These are phyloP conservation scores for Trissonchulus latispiculum DNA, from an alignment of 2,888 invertebrate species.

Conservation along the genomic window DNA sequence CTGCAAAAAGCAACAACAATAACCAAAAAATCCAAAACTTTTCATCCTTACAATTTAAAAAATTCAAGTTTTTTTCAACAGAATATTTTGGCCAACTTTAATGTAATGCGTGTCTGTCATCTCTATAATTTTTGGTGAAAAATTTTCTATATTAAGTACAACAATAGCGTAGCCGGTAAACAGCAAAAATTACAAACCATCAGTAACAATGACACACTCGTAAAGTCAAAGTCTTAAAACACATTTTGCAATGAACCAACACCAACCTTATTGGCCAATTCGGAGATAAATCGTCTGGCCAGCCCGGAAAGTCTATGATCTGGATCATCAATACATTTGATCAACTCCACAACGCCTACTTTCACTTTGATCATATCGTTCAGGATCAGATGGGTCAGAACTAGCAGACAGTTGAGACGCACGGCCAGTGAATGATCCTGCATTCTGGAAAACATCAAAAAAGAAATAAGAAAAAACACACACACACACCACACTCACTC, in stretches of 20 bases:
- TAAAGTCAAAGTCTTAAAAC: not conserved
- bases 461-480: too few species aligned
- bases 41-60: too few species aligned
- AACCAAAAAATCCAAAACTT: constrained; percentile 11
- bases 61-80: too few species aligned
- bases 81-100: constrained; percentile 10
- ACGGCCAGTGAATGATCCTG: constrained; percentile 64
- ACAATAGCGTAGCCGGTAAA: too few species aligned
- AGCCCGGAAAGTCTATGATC: constrained; percentile 53
- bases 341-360: constrained; percentile 73
- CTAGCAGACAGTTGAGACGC: constrained; percentile 68
- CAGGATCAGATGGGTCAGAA: constrained; percentile 74
- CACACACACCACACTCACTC: constrained; percentile 9
- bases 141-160: too few species aligned
- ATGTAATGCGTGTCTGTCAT: too few species aligned
- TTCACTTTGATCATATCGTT: constrained; percentile 91
- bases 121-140: too few species aligned
- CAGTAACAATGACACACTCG: not conserved
- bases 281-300: constrained; percentile 71
- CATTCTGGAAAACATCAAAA: constrained; percentile 54
- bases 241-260: not conserved
- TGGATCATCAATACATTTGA: constrained; percentile 64
- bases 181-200: not conserved
- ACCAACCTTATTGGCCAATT: constrained; percentile 63
- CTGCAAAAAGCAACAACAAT: constrained; percentile 37